Evolutionary conservation across 2,797 vertebrate genomes (phyloP).

Genomic region (Sebastes umbrosus): DNA sequence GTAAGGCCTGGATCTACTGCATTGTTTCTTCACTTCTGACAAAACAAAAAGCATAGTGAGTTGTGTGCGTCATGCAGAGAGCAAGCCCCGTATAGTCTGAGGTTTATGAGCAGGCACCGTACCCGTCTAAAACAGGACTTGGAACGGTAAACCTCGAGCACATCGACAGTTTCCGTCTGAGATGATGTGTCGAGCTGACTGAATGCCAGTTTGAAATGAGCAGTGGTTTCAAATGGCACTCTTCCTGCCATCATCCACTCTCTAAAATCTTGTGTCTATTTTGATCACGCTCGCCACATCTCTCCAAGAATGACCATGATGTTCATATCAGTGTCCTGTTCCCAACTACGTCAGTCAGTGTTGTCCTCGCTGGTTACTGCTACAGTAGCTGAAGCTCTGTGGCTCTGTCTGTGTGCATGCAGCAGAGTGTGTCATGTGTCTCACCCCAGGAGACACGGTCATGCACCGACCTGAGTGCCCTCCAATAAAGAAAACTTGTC

Average conservation of each 20-base stretch:
- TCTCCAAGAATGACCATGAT: slow-evolving; percentile 6
- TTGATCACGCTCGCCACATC: slow-evolving; percentile 1
- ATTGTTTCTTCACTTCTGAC: slow-evolving; percentile 8
- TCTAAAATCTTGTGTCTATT: slow-evolving; percentile 41
- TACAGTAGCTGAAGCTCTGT: background rate
- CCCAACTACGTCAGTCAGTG: background rate
- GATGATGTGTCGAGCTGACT: background rate
- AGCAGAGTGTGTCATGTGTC: background rate
- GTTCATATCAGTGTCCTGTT: slow-evolving; percentile 19
- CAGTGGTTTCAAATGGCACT: slow-evolving; percentile 7
- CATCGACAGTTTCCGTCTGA: slow-evolving; percentile 2
- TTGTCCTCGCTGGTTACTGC: slow-evolving; percentile 15
- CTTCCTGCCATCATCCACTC: background rate
- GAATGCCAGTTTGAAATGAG: background rate
- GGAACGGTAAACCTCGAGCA: background rate
- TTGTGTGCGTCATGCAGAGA: background rate
- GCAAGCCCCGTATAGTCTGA: background rate
- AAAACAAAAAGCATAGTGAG: background rate
- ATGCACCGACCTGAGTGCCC: background rate
- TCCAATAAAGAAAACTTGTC: too few species aligned
- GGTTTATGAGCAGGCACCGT: background rate
- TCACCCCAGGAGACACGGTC: background rate
- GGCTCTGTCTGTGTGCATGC: background rate
- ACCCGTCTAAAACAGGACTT: background rate
- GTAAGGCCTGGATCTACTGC: background rate